Base-by-base conservation (phyloP, 2,797 vertebrate species). In the Myripristis murdjan region DNA sequence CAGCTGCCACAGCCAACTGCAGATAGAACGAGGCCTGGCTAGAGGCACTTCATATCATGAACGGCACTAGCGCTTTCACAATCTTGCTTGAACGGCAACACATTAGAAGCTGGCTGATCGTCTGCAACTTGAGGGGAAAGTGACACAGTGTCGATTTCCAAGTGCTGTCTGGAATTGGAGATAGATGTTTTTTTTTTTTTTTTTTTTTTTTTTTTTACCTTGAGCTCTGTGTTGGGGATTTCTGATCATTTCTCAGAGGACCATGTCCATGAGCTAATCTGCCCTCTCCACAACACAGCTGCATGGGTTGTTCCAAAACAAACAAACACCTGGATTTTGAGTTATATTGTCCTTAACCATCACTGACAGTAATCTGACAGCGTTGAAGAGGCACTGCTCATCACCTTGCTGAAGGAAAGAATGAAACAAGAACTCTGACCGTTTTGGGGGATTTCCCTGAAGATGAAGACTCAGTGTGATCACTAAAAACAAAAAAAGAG, bases 401-500 rank as follows among this genome's bases (percentile, higher is more conserved):
- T 84, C 74, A 64, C 55, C 73, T 78, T 73, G 73, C 43, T 57
- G 28, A 52, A 11, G 20, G 37, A 54, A 70, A 15, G 10, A 60
- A 43, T 68, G 54, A 85, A 70, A 84, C 37, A 46, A 72, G 70
- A 79, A 64, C 28, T 48, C 7, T 22, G 53, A 81, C 58, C 5
- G 58, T 90, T 91, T 77, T 49, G 43, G 89, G 91, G 90, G 63
- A 26, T 91, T 91, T 79, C 91, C 90, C 76, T 68, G 1, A 79
- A 77, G 62, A 67, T 43, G 70, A 16, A 33, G 46, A 49, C 5
- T 37, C 22, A 24, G 24, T 62, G 57, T 53, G 47, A 83, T 81
- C 66, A 76, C 81, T 87, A 73, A 87, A 81, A 88, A 77, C 54
- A 82, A 60, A 59, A 83, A 90, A 90, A 86, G 75, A 85, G 80